Evolutionary conservation across 92 coral and sea anemone genomes (phyloP), one percentile per base, ranked within the genome.

Genomic region (Pocillopora meandrina): DNA sequence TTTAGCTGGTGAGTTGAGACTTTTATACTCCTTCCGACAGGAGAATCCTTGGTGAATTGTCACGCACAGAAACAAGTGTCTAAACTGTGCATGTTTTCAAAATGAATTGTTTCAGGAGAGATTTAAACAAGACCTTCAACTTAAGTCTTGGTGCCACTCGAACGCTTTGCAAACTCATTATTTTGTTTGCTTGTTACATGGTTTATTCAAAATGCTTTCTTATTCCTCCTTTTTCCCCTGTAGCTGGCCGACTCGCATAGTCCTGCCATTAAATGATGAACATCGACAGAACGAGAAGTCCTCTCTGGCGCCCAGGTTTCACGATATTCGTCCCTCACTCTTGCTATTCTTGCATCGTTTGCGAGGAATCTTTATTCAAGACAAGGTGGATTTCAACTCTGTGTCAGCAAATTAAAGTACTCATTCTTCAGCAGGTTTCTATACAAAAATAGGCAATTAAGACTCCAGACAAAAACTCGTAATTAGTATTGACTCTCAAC

Each of bases 191-290:
- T 61, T 42, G 8, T 42, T 42, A 42, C 52, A 42, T 42, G 1
- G 5, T 7, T 42, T 42, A 42, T 69, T 56, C 42, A 11, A 20
- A 60, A 26, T 26, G 31, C 55, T 11, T 42, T 5, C 5, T 20
- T 20, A 6, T 7, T 59, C 31, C 9, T 55, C 60, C 14, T 15
- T 35, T 47, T 62, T 70, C 36, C 36, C 17, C 36, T 55, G 1
- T 86, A 91, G 97, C 12, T 93, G 98, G 98, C 78, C 94, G 61
- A 95, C 98, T 23, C 90, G 91, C 55, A 95, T 95, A 71, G 97
- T 93, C 35, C 83, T 95, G 52, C 95, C 98, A 6, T 55, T 95
- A 66, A 95, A 95, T 68, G 97, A 89, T 3, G 95, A 90, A 69
- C 87, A 91, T 75, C 91, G 78, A 57, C 90, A 92, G 49, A 86